Conservation (phyloP, 2,113 vertebrate genomes). For the Oxyruncus cristatus region DNA sequence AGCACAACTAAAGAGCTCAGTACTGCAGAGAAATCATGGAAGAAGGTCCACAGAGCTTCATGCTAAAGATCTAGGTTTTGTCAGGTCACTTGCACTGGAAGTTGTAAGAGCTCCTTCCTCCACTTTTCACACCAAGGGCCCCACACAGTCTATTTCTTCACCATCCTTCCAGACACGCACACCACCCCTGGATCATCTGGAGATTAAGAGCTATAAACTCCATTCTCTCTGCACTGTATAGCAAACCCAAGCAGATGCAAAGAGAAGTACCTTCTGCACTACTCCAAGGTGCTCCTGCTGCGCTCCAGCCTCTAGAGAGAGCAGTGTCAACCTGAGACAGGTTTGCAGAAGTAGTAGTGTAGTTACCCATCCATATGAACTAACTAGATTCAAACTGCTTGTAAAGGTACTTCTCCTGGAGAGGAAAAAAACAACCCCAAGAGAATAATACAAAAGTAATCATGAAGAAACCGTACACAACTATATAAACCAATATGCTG, state of each 20-base stretch:
- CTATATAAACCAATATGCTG: neutral
- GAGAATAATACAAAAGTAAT: neutral
- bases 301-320: neutral
- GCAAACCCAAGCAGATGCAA: neutral
- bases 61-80: neutral
- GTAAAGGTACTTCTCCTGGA: neutral
- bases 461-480: neutral
- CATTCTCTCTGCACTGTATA: neutral
- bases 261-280: neutral
- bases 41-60: neutral
- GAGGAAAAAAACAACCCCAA: neutral
- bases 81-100: neutral
- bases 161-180: neutral
- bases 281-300: neutral
- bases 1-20: neutral
- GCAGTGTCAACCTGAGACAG: neutral
- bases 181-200: neutral
- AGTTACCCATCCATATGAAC: neutral
- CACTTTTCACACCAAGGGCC: neutral
- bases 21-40: neutral
- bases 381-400: neutral
- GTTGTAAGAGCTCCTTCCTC: neutral
- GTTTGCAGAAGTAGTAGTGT: neutral
- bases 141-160: neutral
- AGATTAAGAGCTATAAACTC: neutral